phyloP scores from a whole-genome alignment of 2,113 vertebrate species.

The Tragelaphus buxtoni region DNA sequence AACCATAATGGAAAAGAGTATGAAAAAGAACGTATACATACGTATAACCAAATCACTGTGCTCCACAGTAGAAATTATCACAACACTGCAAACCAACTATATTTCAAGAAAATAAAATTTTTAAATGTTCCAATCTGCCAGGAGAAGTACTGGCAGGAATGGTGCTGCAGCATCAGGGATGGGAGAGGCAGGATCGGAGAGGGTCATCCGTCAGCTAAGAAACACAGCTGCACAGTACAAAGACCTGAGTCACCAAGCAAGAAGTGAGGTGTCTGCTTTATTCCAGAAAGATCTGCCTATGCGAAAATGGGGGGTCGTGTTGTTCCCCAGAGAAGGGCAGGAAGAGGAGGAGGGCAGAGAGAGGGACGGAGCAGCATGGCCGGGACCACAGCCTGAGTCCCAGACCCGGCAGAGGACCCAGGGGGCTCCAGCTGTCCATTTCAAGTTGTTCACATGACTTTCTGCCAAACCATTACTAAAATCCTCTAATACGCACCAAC shows the following conservation, averaged over 20 bases:
- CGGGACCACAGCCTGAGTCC: not conserved
- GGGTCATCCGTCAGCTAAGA: too few relatives aligned
- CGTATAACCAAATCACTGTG: not conserved
- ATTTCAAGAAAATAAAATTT: not conserved
- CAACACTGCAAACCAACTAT: not conserved
- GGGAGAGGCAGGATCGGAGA: not conserved
- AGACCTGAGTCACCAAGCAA: not conserved
- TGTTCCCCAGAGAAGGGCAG: not conserved
- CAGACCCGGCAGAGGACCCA: fast-evolving
- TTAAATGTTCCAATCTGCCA: fast-evolving
- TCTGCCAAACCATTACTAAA: not conserved
- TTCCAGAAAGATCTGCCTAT: not conserved
- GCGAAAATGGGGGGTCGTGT: not conserved
- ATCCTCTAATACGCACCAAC: too few relatives aligned
- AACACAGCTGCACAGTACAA: not conserved
- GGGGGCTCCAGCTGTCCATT: fast-evolving
- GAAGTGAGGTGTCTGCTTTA: not conserved
- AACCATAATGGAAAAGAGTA: not conserved
- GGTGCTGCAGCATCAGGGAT: fast-evolving
- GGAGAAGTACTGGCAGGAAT: fast-evolving
- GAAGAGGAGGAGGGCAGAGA: not conserved
- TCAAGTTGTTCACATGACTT: not conserved
- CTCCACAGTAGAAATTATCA: not conserved
- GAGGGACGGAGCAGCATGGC: too few relatives aligned
- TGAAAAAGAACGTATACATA: not conserved